phyloP scores from a whole-genome alignment of 1,140 invertebrate species.

The Wasmannia auropunctata region DNA sequence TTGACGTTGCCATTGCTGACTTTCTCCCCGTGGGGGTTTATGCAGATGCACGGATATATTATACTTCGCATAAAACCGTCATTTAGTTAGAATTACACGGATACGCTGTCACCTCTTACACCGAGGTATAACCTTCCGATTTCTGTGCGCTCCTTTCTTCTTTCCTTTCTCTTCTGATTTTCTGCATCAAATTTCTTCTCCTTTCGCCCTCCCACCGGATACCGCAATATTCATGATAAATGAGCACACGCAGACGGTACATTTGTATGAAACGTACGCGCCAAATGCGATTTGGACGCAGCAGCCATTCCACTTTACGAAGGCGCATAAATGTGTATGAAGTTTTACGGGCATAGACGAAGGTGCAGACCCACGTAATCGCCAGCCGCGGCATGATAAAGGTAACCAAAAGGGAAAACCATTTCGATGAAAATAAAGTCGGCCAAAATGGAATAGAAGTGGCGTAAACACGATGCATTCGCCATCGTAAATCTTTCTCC shows the following conservation, averaged over 20 bases:
- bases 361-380: conserved; percentile 46
- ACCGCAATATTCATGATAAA: conserved; percentile 75
- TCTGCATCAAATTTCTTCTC: conserved; percentile 24
- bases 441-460: neutral
- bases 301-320: conserved; percentile 32
- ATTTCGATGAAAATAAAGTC: conserved; percentile 53
- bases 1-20: neutral
- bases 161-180: conserved; percentile 20
- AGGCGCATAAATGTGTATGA: conserved; percentile 48
- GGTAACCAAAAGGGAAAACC: conserved; percentile 30
- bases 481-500: neutral
- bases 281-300: conserved; percentile 50
- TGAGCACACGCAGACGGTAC: conserved; percentile 64
- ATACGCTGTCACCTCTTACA: neutral
- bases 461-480: neutral
- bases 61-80: neutral
- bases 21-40: neutral
- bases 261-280: conserved; percentile 54
- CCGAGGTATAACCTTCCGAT: neutral
- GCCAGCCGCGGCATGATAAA: conserved; percentile 27
- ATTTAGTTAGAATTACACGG: neutral
- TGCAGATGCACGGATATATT: conserved; percentile 5
- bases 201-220: conserved; percentile 2
- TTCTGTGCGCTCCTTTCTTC: neutral
- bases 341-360: conserved; percentile 37